A percentile compares a stretch with the other conserved stretches of the same genome.
Conservation (phyloP, 2,888 invertebrate genomes). For the Notodonta dromedarius region DNA sequence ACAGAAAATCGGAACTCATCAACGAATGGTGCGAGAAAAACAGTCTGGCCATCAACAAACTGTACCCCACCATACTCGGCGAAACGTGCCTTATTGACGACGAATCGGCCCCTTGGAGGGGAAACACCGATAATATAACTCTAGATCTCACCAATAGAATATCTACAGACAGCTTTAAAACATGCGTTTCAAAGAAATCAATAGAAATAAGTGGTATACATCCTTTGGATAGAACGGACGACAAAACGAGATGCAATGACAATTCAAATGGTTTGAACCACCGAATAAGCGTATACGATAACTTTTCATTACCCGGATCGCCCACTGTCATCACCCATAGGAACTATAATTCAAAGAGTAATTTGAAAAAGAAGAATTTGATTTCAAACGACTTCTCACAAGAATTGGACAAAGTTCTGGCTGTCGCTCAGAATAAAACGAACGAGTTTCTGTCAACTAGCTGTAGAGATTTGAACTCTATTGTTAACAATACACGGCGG, state of each 20-base stretch:
- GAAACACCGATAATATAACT: constrained; percentile 53
- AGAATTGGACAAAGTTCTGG: constrained; percentile 65
- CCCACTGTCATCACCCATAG: constrained; percentile 67
- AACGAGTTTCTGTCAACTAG: constrained; percentile 68
- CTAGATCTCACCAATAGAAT: constrained; percentile 53
- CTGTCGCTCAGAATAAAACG: constrained; percentile 69
- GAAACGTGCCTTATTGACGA: constrained; percentile 69
- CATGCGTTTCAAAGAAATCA: constrained; percentile 58
- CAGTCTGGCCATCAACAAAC: constrained; percentile 68
- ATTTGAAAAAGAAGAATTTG: constrained; percentile 23
- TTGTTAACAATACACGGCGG: constrained; percentile 62
- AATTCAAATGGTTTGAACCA: constrained; percentile 39
- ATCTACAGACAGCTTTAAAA: constrained; percentile 61
- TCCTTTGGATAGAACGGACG: constrained; percentile 53
- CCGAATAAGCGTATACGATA: constrained; percentile 67
- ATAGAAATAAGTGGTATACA: constrained; percentile 68
- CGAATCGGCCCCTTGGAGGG: constrained; percentile 58
- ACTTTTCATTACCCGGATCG: constrained; percentile 75
- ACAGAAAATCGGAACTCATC: constrained; percentile 72
- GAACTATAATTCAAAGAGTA: constrained; percentile 55
- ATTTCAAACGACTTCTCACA: constrained; percentile 50
- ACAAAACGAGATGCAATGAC: constrained; percentile 37
- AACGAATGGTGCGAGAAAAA: constrained; percentile 76
- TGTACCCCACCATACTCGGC: constrained; percentile 73
- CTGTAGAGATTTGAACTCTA: constrained; percentile 42